Evolutionary conservation across 2,113 vertebrate species (phyloP).

Genomic region (Anarrhichthys ocellatus): DNA sequence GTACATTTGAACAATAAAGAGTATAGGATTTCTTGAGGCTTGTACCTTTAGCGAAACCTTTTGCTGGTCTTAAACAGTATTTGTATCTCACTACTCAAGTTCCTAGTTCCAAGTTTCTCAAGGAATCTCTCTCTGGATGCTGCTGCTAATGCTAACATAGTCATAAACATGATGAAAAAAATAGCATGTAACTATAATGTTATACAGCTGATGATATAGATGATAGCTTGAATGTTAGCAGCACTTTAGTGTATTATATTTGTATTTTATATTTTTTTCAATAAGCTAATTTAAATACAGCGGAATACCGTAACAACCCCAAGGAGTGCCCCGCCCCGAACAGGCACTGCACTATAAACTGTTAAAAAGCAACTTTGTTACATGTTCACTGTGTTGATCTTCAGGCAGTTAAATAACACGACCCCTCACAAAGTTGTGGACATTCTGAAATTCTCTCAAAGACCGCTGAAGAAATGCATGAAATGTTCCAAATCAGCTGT

Average conservation of each 20-base stretch:
- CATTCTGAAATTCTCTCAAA: background rate
- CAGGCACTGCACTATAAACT: background rate
- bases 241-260: background rate
- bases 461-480: background rate
- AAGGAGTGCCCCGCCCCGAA: too few relatives aligned
- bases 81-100: too few relatives aligned
- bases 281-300: background rate
- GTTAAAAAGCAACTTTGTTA: background rate
- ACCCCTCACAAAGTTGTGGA: background rate
- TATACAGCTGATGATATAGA: background rate
- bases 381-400: conserved; percentile 9
- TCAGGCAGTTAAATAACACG: background rate
- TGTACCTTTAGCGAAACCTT: background rate
- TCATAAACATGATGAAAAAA: background rate
- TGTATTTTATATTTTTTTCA: background rate
- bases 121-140: too few relatives aligned
- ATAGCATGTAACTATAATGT: background rate
- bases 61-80: background rate
- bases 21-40: background rate
- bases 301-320: background rate
- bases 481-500: conserved; percentile 4
- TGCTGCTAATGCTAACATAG: background rate
- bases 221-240: background rate
- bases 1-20: background rate
- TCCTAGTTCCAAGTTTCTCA: too few relatives aligned